Evolutionary conservation across 1,140 invertebrate genomes (phyloP), one percentile per base, ranked within the genome.

Genomic region (Heliconius congener): DNA sequence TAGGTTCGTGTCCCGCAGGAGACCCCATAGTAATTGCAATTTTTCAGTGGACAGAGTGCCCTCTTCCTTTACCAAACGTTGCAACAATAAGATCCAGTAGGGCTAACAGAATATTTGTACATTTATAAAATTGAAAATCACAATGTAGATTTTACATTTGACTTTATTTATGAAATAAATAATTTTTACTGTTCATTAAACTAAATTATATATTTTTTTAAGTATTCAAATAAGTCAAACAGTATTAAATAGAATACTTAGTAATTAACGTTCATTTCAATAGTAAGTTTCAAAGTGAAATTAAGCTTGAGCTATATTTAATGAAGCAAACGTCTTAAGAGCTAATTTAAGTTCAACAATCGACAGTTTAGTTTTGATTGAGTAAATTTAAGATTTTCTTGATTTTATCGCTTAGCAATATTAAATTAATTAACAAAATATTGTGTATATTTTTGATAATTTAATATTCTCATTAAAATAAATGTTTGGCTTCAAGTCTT

Each of bases 281-380:
- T 79, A 75, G 60, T 46, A 55, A 78, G 39, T 78, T 79, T 71
- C 46, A 75, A 79, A 75, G 78, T 71, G 73, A 79, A 74, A 78
- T 50, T 46, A 75, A 79, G 78, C 74, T 79, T 71, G 42, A 37
- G 73, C 52, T 79, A 66, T 74, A 75, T 73, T 79, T 75, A 79
- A 79, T 79, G 78, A 79, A 71, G 78, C 78, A 73, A 75, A 46
- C 73, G 30, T 66, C 66, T 79, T 57, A 71, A 60, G 30, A 71
- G 52, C 60, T 30, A 71, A 79, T 79, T 75, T 74, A 75, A 79
- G 73, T 74, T 60, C 37, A 57, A 66, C 52, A 74, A 74, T 74
- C 39, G 60, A 79, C 66, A 71, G 13, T 52, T 76, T 60, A 71
- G 75, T 76, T 76, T 76, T 76, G 42, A 39, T 13, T 71, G 34